These are phyloP conservation scores for Alsophila aescularia DNA, from an alignment of 2,888 invertebrate genomes.

Conservation along the genomic window DNA sequence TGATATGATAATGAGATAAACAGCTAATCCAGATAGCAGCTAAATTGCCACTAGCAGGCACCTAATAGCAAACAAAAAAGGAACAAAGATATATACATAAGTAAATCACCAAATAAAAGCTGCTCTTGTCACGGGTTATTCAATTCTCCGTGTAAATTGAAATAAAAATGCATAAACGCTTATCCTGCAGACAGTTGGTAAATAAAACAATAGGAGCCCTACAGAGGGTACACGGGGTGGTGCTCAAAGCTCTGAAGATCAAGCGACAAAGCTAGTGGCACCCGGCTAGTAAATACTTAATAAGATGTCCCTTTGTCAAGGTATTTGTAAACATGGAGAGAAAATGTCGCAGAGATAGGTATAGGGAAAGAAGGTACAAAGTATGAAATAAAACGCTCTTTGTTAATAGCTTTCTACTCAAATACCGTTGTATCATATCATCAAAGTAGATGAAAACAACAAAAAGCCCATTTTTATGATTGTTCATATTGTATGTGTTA, in stretches of 20 bases:
- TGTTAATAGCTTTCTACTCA: no score
- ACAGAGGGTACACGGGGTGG: conserved; percentile 26
- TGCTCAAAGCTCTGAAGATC: conserved; percentile 32
- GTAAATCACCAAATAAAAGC: conserved; percentile 40
- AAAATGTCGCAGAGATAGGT: not conserved
- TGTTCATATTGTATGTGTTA: no score
- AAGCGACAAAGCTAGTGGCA: conserved; percentile 22
- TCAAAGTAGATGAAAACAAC: no score
- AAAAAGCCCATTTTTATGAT: no score
- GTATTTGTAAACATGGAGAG: not conserved
- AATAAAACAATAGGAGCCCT: conserved; percentile 60
- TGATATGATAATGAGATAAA: no score
- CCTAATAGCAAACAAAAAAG: not conserved
- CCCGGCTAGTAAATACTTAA: conserved; percentile 33
- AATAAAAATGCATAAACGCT: conserved; percentile 65
- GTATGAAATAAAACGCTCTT: no score
- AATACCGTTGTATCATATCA: no score
- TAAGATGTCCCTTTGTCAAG: conserved; percentile 18
- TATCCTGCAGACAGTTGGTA: conserved; percentile 50
- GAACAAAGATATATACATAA: conserved; percentile 13
- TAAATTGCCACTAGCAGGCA: no score
- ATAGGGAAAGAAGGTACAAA: no score
- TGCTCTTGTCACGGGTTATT: conserved; percentile 37
- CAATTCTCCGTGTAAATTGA: conserved; percentile 58
- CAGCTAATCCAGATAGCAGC: no score